Evolutionary conservation across 2,888 invertebrate species (phyloP), one percentile per base, ranked within the genome.

Genomic region (Clitarchus hookeri): DNA sequence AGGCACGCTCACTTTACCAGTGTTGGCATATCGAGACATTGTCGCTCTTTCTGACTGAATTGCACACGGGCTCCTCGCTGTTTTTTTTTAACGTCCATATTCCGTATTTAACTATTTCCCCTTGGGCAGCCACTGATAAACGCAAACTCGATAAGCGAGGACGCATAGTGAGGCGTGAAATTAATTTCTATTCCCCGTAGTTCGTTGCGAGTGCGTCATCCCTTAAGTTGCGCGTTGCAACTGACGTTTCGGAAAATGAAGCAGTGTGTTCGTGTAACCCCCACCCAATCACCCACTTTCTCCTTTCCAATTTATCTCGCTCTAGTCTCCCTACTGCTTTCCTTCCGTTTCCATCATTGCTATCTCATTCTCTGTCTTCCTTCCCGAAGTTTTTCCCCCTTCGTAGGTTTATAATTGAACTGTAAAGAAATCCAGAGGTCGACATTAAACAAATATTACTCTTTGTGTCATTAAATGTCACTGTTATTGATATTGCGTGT

Each of bases 161-260:
- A 16, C 36, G 26, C 16, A 3, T 25, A 82, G 1, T 6, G 16
- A 13, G 44, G 36, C 44, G 82, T 1, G 83, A 83, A 83, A 85
- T 83, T 27, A 83, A 44, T 54, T 82, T 85, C 48, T 65, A 27
- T 36, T 54, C 25, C 25, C 19, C 36, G 26, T 44, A 26, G 27
- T 11, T 23, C 26, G 26, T 13, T 80, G n/a, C 85, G 65, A 65
- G 65, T 65, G 65, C 54, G 65, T 36, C 84, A 77, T n/a, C 84
- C 27, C 36, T 9, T 23, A 27, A 82, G 82, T 2, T 12, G 44
- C 12, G 27, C 44, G 27, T 87, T 88, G 88, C 88, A 88, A 87
- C 87, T 88, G 88, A 88, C 88, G 88, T 88, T 86, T 88, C 85
- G 88, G 87, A 88, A 88, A 88, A 88, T 88, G 88, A 88, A 88